Percentiles rank a stretch among this genome's conserved stretches.
Evolutionary conservation across 1,140 invertebrate genomes (phyloP).

Genomic region (Brachionus paranguensis): DNA sequence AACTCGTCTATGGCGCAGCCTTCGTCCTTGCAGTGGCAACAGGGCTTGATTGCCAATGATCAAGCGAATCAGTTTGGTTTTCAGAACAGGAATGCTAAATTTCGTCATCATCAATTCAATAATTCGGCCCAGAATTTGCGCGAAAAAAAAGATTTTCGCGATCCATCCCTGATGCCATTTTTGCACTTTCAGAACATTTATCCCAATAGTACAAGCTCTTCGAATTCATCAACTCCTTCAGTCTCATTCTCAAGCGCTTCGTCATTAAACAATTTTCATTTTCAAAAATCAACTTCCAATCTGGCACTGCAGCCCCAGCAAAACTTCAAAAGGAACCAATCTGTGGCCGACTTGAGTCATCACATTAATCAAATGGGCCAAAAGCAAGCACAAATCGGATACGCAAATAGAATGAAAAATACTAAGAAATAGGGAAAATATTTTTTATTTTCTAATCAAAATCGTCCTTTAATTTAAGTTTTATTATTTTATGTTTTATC

Average conservation of each 20-base stretch:
- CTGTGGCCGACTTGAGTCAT: not conserved
- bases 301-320: not conserved
- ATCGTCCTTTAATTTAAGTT: not conserved
- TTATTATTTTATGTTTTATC: not conserved
- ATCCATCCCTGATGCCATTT: not conserved
- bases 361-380: not conserved
- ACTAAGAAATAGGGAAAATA: not conserved
- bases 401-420: not conserved
- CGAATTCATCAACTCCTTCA: conserved; percentile 2
- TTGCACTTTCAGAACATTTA: conserved; percentile 4
- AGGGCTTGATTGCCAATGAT: not conserved
- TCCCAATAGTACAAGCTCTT: not conserved
- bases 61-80: not conserved
- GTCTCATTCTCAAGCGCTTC: not conserved
- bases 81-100: not conserved
- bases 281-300: not conserved
- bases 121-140: not conserved
- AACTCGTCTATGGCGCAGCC: not conserved
- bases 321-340: not conserved
- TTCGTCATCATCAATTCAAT: not conserved
- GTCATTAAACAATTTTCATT: not conserved
- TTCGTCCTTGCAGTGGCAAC: not conserved
- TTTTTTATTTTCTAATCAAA: not conserved
- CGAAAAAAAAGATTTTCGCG: conserved; percentile 15
- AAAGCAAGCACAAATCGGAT: not conserved